These are phyloP conservation scores for Dasyornis broadbenti DNA, from an alignment of 2,113 vertebrate genomes.

Conservation along the genomic window DNA sequence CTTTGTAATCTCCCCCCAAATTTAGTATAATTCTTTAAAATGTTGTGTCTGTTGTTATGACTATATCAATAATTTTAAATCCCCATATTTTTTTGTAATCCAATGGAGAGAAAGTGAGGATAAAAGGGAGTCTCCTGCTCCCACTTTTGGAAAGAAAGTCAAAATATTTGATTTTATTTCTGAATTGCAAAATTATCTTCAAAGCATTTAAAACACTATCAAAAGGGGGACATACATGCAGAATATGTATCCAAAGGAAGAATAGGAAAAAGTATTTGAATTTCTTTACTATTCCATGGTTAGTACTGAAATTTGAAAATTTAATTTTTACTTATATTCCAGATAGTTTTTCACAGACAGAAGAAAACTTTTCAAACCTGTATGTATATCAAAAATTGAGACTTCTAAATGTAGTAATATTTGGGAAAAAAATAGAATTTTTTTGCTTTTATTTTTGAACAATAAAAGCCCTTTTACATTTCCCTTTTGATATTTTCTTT, in stretches of 20 bases:
- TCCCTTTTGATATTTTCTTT: neutral
- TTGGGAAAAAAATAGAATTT: neutral
- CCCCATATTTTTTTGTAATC: neutral
- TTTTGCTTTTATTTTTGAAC: neutral
- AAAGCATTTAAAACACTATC: neutral
- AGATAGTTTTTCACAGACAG: neutral
- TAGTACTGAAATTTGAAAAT: neutral
- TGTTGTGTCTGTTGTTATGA: neutral
- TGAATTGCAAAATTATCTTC: neutral
- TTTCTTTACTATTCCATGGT: neutral
- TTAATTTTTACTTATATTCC: neutral
- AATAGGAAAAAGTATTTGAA: rapidly evolving
- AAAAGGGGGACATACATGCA: neutral
- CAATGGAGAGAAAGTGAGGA: neutral
- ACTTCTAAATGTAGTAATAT: neutral
- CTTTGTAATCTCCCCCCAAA: neutral
- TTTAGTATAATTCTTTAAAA: neutral
- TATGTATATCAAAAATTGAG: rapidly evolving
- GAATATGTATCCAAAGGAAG: neutral
- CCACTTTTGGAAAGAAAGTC: neutral
- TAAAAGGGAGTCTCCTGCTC: neutral
- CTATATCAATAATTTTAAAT: neutral
- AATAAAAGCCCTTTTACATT: neutral
- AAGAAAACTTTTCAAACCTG: neutral
- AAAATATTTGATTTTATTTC: neutral